Percentiles rank a stretch among this genome's conserved stretches.
Evolutionary conservation across 1,140 invertebrate species (phyloP).

Genomic region (Saccostrea echinata): DNA sequence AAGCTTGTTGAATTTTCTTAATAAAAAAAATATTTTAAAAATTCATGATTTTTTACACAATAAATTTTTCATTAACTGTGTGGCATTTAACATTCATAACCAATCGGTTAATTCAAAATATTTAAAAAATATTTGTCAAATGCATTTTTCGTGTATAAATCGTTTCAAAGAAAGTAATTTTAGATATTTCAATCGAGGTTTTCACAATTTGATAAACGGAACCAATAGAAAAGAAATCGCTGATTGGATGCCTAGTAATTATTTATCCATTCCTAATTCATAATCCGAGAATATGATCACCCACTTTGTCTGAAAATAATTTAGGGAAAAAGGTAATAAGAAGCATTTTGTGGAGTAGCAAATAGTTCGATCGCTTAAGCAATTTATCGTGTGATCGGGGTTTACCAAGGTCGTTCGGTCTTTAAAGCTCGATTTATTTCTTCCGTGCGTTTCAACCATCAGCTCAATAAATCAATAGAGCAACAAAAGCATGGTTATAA

Average conservation of each 20-base stretch:
- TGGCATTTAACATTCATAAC: too few species aligned
- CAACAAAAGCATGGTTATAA: conserved; percentile 32
- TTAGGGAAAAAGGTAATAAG: not conserved
- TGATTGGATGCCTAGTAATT: not conserved
- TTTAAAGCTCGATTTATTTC: conserved; percentile 39
- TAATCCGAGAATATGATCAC: not conserved
- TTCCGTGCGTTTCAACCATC: conserved; percentile 30
- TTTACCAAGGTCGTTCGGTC: conserved; percentile 32
- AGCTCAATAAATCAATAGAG: conserved; percentile 28
- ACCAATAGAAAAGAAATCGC: not conserved
- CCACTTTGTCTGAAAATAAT: not conserved
- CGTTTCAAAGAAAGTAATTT: not conserved
- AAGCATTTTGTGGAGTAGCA: not conserved
- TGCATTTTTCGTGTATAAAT: not conserved
- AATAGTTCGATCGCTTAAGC: conserved; percentile 6
- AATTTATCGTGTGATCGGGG: conserved; percentile 31
- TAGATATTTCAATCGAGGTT: not conserved
- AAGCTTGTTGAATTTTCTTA: too few species aligned
- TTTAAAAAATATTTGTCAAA: not conserved
- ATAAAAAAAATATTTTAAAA: too few species aligned
- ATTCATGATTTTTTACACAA: too few species aligned
- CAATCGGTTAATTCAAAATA: not conserved
- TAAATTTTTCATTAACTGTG: too few species aligned
- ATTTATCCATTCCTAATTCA: not conserved
- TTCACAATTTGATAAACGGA: not conserved